Evolutionary conservation across 2,797 vertebrate species (phyloP), one percentile per base, ranked within the genome.

Genomic region (Antennarius maculatus): DNA sequence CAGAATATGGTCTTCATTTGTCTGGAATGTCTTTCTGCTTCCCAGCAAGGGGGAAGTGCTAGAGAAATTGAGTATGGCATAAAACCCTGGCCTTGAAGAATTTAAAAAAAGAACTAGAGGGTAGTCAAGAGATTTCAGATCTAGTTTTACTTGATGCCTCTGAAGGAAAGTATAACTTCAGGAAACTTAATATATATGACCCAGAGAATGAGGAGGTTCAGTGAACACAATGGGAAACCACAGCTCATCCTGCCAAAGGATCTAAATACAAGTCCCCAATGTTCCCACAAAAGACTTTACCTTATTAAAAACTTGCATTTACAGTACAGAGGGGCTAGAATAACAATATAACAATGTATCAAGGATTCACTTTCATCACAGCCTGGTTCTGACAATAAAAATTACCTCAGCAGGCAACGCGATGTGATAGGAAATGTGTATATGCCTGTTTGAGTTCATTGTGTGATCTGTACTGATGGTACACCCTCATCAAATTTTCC

Each of bases 1-100:
- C 77, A 79, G 28, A 90, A 77, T 89, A 61, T 89, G 86, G 78
- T 86, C 65, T 86, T 86, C 71, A 90, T 92, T 91, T 87, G 74
- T 82, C 51, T 80, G 85, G 82, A 91, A 91, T 92, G 88, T 77
- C 54, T 77, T 48, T 59, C 73, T 53, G 42, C 84, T 86, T 88
- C 75, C 70, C 83, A 83, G 78, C 59, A 49, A 56, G 52, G 59
- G 57, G 72, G 76, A 71, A n/a, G 66, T 78, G 82, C 83, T 83
- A 81, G 71, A 82, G 71, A 83, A 64, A 52, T 76, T 61, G 61
- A 79, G 81, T 80, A 86, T 80, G 76, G 79, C 78, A 86, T 59
- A 80, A 75, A 85, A 79, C 23, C 66, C 37, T 55, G 16, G 71
- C 71, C 61, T 59, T 60, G 12, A 73, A 78, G 81, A 85, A 81